A percentile compares a stretch with the other conserved stretches of the same genome.
Evolutionary conservation across 2,797 vertebrate genomes (phyloP).

Genomic region (Anguilla marmorata): DNA sequence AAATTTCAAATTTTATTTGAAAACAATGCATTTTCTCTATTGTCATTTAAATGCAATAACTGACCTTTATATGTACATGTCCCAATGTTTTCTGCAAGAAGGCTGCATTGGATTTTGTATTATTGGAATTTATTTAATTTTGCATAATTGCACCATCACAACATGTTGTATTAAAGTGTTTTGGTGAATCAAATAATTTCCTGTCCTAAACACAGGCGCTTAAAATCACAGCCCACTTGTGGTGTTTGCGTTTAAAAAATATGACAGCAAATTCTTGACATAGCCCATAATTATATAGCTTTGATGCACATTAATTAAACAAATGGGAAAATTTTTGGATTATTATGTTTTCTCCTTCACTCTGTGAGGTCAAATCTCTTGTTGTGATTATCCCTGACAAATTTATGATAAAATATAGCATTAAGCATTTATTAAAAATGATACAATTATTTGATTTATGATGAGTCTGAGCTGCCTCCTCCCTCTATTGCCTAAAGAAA

Average conservation of each 20-base stretch:
- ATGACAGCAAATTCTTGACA: not conserved
- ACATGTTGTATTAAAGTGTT: not conserved
- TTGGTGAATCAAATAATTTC: not conserved
- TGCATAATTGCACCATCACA: not conserved
- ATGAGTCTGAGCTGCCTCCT: slow-evolving; percentile 51
- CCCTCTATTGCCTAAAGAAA: slow-evolving; percentile 64
- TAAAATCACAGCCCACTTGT: slow-evolving; percentile 2
- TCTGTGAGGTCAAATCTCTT: slow-evolving; percentile 36
- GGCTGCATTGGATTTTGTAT: not conserved
- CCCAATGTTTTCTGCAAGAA: not conserved
- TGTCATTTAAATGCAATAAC: not conserved
- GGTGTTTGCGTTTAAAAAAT: slow-evolving; percentile 14
- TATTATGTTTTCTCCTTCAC: slow-evolving; percentile 42
- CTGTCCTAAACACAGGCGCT: not conserved
- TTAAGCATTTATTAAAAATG: slow-evolving; percentile 17
- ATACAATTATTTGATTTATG: slow-evolving; percentile 44
- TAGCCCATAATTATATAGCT: slow-evolving; percentile 8
- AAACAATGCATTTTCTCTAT: too few relatives aligned
- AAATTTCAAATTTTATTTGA: too few relatives aligned
- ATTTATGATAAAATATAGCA: slow-evolving; percentile 40
- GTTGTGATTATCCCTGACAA: slow-evolving; percentile 41
- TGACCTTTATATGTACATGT: not conserved
- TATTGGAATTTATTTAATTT: not conserved
- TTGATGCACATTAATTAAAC: slow-evolving; percentile 33
- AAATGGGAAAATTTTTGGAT: slow-evolving; percentile 27